These are phyloP conservation scores for Sabellastarte sp. DNA, from an alignment of 2,888 invertebrate species.

Conservation along the genomic window DNA sequence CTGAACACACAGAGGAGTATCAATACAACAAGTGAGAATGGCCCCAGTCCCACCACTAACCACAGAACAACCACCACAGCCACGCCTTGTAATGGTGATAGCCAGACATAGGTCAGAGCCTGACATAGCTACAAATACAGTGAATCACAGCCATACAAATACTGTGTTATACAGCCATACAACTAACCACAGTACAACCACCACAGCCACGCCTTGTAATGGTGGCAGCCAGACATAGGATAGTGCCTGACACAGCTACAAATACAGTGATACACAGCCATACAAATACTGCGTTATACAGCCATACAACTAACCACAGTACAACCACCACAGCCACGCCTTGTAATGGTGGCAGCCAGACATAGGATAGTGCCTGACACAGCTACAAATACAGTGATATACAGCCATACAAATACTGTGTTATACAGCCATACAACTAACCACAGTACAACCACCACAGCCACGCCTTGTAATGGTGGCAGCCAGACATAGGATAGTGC, in stretches of 20 bases:
- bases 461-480: slow-evolving; percentile 34
- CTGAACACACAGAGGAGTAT: slow-evolving; percentile 30
- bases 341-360: slow-evolving; percentile 38
- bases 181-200: slow-evolving; percentile 36
- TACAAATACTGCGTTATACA: no score
- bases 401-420: no score
- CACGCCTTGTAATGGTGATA: slow-evolving; percentile 35
- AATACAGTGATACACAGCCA: no score
- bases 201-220: slow-evolving; percentile 30
- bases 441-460: slow-evolving; percentile 36
- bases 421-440: slow-evolving; percentile 29
- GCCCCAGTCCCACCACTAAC: slow-evolving; percentile 33
- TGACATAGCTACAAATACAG: slow-evolving; percentile 36
- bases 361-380: slow-evolving; percentile 36
- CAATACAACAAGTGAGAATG: slow-evolving; percentile 32
- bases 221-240: slow-evolving; percentile 40
- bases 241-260: slow-evolving; percentile 37
- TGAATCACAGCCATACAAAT: no score
- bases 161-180: no score
- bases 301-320: slow-evolving; percentile 34
- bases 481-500: slow-evolving; percentile 39
- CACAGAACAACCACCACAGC: slow-evolving; percentile 36
- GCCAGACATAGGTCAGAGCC: slow-evolving; percentile 37
- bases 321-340: slow-evolving; percentile 30
- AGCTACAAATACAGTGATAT: slow-evolving; percentile 35